These are phyloP conservation scores for Orchesellides sinensis DNA, from an alignment of 2,888 invertebrate genomes.

Conservation along the genomic window DNA sequence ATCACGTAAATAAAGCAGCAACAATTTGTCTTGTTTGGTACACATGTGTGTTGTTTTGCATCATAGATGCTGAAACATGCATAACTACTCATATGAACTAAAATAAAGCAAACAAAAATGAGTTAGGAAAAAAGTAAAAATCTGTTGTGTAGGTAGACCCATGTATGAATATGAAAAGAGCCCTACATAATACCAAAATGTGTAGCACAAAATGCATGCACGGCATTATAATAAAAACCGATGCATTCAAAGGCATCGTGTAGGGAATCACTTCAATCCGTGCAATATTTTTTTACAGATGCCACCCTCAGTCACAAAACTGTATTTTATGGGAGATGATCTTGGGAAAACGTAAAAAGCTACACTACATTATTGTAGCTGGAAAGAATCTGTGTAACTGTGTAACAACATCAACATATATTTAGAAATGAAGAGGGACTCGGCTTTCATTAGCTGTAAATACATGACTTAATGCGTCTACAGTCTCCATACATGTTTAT, in stretches of 20 bases:
- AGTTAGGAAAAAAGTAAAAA: neutral
- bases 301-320: neutral
- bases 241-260: neutral
- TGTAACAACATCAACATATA: too few species aligned
- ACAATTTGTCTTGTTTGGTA: slow-evolving; percentile 29
- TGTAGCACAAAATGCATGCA: neutral
- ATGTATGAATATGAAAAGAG: neutral
- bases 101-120: too few species aligned
- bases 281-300: neutral
- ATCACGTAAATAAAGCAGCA: slow-evolving; percentile 6
- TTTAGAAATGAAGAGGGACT: too few species aligned
- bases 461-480: too few species aligned
- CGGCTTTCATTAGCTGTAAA: too few species aligned
- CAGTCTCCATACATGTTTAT: too few species aligned
- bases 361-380: too few species aligned
- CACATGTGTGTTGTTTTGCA: too few species aligned
- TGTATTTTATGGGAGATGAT: too few species aligned
- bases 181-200: neutral
- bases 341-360: too few species aligned
- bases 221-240: neutral
- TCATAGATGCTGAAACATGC: neutral
- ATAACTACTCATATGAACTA: neutral
- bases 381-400: too few species aligned
- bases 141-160: neutral
- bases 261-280: neutral